Evolutionary conservation across 2,113 vertebrate genomes (phyloP).

Genomic region (Psophia crepitans): DNA sequence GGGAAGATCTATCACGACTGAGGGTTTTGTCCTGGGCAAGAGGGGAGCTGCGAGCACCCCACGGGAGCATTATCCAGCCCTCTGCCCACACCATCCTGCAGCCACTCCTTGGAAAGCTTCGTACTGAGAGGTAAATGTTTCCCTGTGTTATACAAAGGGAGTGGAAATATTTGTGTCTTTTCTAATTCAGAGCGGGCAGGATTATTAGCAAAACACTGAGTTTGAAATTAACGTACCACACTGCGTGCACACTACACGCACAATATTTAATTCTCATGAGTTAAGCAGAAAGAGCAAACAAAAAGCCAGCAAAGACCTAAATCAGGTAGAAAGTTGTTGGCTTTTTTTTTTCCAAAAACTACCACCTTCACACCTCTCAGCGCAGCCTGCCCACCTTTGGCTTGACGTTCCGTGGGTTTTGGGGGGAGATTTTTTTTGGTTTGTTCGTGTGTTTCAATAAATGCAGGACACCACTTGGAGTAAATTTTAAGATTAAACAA

Average conservation of each 20-base stretch:
- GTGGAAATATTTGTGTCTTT: not conserved
- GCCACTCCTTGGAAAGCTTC: not conserved
- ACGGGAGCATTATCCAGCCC: fast-evolving
- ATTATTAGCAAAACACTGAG: not conserved
- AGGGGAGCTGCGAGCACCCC: fast-evolving
- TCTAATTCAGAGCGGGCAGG: no score
- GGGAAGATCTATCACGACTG: not conserved
- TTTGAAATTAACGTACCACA: not conserved
- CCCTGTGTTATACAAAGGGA: not conserved
- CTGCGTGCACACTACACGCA: no score
- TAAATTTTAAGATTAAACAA: not conserved
- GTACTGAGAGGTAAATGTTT: not conserved
- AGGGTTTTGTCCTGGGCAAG: not conserved
- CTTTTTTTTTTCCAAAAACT: no score
- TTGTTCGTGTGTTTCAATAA: not conserved
- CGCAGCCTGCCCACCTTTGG: not conserved
- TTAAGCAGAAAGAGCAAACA: not conserved
- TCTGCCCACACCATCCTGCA: no score
- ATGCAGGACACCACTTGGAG: not conserved
- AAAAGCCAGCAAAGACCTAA: not conserved
- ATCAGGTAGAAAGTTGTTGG: fast-evolving
- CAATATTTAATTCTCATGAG: not conserved
- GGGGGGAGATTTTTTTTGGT: not conserved
- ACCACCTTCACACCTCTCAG: not conserved
- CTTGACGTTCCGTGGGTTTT: fast-evolving